Evolutionary conservation across 2,888 invertebrate species (phyloP).

Genomic region (Oconnorella tubifera): DNA sequence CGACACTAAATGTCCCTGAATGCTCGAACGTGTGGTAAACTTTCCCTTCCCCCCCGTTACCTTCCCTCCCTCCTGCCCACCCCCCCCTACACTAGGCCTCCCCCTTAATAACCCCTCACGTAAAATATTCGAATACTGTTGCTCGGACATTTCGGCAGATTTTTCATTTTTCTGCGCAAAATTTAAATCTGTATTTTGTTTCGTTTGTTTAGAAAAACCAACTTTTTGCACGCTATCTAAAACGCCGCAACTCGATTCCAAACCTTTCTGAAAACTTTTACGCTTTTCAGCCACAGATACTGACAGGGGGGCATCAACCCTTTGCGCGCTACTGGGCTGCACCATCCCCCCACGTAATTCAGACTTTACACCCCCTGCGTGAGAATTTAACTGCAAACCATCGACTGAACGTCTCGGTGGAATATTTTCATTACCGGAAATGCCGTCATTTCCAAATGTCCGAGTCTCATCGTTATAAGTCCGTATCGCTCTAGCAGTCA

Average conservation of each 20-base stretch:
- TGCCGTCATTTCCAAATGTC: too few relatives aligned
- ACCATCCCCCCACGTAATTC: neutral
- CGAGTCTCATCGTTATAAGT: too few relatives aligned
- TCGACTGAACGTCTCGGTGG: neutral
- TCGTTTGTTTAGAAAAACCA: neutral
- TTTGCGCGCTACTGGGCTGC: neutral
- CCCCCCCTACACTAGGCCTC: neutral
- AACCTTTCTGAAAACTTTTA: neutral
- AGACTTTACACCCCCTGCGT: too few relatives aligned
- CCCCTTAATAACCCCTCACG: neutral
- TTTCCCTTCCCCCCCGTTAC: neutral
- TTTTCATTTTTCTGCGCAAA: too few relatives aligned
- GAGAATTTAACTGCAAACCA: neutral
- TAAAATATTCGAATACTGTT: neutral
- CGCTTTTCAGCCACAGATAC: neutral
- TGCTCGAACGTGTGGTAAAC: neutral
- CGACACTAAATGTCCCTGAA: neutral
- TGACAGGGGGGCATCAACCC: neutral
- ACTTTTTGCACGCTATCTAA: neutral
- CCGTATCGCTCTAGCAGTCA: too few relatives aligned
- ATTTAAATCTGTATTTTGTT: too few relatives aligned
- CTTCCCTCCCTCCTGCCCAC: neutral
- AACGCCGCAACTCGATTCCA: neutral
- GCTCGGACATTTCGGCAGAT: neutral
- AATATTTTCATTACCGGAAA: neutral